A percentile compares a stretch with the other conserved stretches of the same genome.
Evolutionary conservation across 2,113 vertebrate genomes (phyloP).

Genomic region (Ptilorrhoa leucosticta): DNA sequence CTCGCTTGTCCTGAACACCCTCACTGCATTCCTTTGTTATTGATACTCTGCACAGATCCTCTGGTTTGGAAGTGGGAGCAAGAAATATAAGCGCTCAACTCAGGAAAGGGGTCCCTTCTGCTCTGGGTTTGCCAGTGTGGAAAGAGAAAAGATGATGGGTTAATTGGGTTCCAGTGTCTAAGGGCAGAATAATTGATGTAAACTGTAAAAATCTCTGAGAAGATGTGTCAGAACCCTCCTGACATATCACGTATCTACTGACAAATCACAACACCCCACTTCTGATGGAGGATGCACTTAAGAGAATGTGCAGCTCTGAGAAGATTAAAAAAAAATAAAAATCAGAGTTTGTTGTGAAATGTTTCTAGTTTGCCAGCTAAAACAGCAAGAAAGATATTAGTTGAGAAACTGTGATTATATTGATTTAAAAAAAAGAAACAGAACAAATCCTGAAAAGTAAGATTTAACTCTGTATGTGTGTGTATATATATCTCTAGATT

Average conservation of each 20-base stretch:
- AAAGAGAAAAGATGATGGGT: not conserved
- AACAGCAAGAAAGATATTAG: not conserved
- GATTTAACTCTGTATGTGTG: accelerated
- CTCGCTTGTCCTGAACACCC: not conserved
- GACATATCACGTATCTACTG: not conserved
- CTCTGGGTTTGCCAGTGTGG: not conserved
- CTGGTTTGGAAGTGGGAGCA: not conserved
- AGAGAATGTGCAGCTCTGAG: not conserved
- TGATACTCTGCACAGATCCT: not conserved
- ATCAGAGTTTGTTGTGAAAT: not conserved
- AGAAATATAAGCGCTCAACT: not conserved
- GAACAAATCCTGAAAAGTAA: not conserved
- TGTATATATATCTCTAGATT: not conserved
- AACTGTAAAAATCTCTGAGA: not conserved
- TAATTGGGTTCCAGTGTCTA: not conserved
- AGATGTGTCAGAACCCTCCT: not conserved
- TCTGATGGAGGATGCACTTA: not conserved
- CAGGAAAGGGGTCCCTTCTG: not conserved
- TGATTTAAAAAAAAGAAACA: not conserved
- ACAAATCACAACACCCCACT: not conserved
- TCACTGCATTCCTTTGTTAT: not conserved
- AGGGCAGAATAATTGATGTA: not conserved
- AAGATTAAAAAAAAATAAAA: not conserved
- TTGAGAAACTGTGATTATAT: not conserved
- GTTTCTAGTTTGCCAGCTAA: not conserved